Evolutionary conservation across 2,113 vertebrate species (phyloP).

Genomic region (Galemys pyrenaicus): DNA sequence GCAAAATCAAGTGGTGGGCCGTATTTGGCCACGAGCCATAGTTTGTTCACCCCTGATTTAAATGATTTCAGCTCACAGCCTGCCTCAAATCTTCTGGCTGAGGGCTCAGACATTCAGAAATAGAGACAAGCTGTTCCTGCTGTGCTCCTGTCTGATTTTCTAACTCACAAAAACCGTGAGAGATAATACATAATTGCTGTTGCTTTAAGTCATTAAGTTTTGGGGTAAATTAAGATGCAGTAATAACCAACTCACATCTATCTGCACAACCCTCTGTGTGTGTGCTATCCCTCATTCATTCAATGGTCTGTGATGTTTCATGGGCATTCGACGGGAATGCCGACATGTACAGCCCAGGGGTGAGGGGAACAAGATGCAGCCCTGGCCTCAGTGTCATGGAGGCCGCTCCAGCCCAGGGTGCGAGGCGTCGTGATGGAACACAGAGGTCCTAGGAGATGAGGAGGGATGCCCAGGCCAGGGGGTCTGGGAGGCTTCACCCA

Average conservation of each 20-base stretch:
- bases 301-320: not conserved
- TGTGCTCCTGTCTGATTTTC: slow-evolving; percentile 24
- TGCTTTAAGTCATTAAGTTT: slow-evolving; percentile 14
- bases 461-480: not conserved
- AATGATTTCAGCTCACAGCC: slow-evolving; percentile 23
- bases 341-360: not conserved
- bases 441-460: not conserved
- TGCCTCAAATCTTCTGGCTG: not conserved
- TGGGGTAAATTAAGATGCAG: not conserved
- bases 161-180: slow-evolving; percentile 46
- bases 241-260: not conserved
- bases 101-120: slow-evolving; percentile 35
- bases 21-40: not conserved
- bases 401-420: not conserved
- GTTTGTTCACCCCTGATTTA: not conserved
- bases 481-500: not conserved
- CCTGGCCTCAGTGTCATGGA: not conserved
- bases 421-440: not conserved
- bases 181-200: slow-evolving; percentile 5
- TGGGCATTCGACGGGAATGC: not conserved
- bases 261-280: not conserved
- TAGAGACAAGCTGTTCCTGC: slow-evolving; percentile 34
- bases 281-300: not conserved
- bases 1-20: not conserved
- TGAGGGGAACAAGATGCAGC: not conserved